Evolutionary conservation across 2,797 vertebrate genomes (phyloP), one percentile per base, ranked within the genome.

Genomic region (Vireo griseus): DNA sequence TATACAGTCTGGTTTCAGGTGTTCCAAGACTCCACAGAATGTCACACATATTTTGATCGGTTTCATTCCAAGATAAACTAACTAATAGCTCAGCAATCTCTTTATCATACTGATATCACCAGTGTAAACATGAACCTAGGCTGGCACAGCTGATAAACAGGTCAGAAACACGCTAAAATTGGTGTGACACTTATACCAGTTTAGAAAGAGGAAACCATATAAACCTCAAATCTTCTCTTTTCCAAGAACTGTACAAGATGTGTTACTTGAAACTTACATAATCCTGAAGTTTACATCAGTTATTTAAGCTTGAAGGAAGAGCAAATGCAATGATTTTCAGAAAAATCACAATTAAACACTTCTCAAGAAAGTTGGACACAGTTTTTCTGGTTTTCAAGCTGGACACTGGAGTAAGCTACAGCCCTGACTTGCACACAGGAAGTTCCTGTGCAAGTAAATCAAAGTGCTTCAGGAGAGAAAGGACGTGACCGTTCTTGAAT

Each of bases 291-390:
- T 92, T 73, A 67, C 44, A 79, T 54, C 21, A 63, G 28, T 40
- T 77, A n/a, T 67, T 88, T 50, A 78, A 61, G 17, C 42, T 91
- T 88, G 63, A 65, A 85, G 69, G 52, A 92, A 87, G 10, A 87
- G 72, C 59, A 90, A 62, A 54, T 31, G 29, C 57, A 67, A 33
- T 7, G 39, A 44, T 40, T 86, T 87, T 75, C 55, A 87, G 52
- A 83, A 75, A 55, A 82, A 86, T 71, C 42, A 54, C 42, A 87
- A 25, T 35, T n/a, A 80, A 93, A 42, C 35, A 33, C 13, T 50
- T 73, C 47, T 55, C 42, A 44, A 68, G 40, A 59, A 50, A 71
- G 21, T 3, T 50, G 15, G 40, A 67, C 19, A 26, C 5, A 13
- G n/a, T 40, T 65, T 66, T 68, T 67, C 48, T 66, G 18, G 18